Conservation (phyloP, 2,888 invertebrate species). For the Myopa testacea region DNA sequence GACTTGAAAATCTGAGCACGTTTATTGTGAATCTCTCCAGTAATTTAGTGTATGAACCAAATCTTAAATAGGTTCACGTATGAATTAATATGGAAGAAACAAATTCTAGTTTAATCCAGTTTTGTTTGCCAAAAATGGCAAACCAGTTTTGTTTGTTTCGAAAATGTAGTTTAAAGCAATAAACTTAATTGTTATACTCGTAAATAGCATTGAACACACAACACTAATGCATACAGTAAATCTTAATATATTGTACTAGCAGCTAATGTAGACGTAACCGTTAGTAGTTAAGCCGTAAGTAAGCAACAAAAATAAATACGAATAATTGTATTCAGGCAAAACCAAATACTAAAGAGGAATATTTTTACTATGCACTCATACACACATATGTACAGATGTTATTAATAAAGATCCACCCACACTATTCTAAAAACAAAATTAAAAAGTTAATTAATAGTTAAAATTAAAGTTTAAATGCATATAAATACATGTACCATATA, state of each 20-base stretch:
- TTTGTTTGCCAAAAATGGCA: too few species aligned
- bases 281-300: not conserved
- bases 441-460: not conserved
- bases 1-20: too few species aligned
- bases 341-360: constrained; percentile 1
- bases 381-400: constrained; percentile 14
- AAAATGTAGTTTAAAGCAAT: constrained; percentile 23
- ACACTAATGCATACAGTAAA: not conserved
- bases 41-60: too few species aligned
- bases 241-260: constrained; percentile 5
- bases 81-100: too few species aligned
- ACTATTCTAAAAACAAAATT: not conserved
- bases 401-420: constrained; percentile 13
- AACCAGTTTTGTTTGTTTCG: not conserved
- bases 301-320: not conserved
- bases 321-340: not conserved
- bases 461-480: not conserved
- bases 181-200: not conserved
- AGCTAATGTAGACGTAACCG: not conserved
- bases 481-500: constrained; percentile 6
- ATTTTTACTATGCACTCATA: constrained; percentile 37
- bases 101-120: too few species aligned
- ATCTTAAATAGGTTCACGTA: too few species aligned
- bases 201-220: not conserved
- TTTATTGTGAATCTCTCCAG: too few species aligned